Base-by-base conservation (phyloP, 64 coral and sea anemone species). In the Trachythela sp. region DNA sequence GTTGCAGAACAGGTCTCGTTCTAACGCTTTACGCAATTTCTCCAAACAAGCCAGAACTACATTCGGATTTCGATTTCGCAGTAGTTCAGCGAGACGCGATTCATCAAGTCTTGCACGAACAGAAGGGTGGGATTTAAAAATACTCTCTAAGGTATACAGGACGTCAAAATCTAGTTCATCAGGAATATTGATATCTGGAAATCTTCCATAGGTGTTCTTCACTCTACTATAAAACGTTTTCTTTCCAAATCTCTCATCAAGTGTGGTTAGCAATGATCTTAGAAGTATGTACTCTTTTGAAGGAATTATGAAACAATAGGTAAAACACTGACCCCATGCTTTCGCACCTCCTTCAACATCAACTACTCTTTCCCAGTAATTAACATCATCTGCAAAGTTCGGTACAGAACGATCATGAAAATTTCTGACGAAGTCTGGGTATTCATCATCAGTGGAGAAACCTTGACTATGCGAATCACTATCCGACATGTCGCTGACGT, bases 381-480 rank as follows among this genome's bases (percentile, higher is more conserved):
- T 20, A 39, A 41, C 9, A 33, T 30, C 37, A 13, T 20, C 24
- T 9, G 1, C 10, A n/a, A 9, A 31, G 26, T 8, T 18, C 17
- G 43, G 40, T 14, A 40, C 14, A 22, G 87, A 0, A 24, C 67
- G 87, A 36, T 83, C 40, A n/a, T 48, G 68, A 83, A 48, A 35
- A 89, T 89, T 58, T 38, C 20, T 89, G 4, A 39, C 27, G 15
- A 54, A 24, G 58, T 89, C 88, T 38, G 88, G 48, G 43, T 89
- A 89, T 49, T 89, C 88, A 39, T 89, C 88, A 54, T 89, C 88
- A 14, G 88, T 89, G 22, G 88, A 83, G 93, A 92, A 4, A 90
- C 95, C 31, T n/a, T n/a, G n/a, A n/a, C n/a, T n/a, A 36, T 89
- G 60, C 34, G 45, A 27, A n/a, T 77, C 71, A 8, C 42, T 48